Evolutionary conservation across 2,113 vertebrate species (phyloP).

Genomic region (Megalops atlanticus): DNA sequence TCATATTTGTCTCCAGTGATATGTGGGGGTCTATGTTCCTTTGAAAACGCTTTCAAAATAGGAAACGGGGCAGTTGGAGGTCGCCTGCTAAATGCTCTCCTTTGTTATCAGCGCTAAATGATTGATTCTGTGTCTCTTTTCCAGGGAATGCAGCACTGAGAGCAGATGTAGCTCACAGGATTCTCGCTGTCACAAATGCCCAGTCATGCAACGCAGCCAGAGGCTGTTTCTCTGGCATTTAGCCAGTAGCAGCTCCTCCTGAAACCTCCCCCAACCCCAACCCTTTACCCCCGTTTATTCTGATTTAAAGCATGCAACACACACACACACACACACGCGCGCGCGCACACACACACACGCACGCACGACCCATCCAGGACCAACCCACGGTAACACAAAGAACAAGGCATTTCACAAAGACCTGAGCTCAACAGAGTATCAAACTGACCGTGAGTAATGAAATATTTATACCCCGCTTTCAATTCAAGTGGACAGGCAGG

Average conservation of each 20-base stretch:
- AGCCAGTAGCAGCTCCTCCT: slow-evolving; percentile 61
- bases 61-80: slow-evolving; percentile 31
- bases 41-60: not conserved
- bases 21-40: not conserved
- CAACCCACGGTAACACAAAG: too few relatives aligned
- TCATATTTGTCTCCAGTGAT: not conserved
- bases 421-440: too few relatives aligned
- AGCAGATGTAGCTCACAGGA: slow-evolving; percentile 66
- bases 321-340: too few relatives aligned
- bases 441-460: too few relatives aligned
- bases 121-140: slow-evolving; percentile 61
- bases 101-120: slow-evolving; percentile 53
- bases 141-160: slow-evolving; percentile 51
- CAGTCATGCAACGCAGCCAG: slow-evolving; percentile 74
- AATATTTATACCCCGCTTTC: too few relatives aligned
- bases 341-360: too few relatives aligned
- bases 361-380: too few relatives aligned
- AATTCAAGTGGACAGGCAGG: too few relatives aligned
- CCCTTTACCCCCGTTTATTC: slow-evolving; percentile 1
- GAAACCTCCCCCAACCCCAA: slow-evolving; percentile 49
- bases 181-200: slow-evolving; percentile 72
- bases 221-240: slow-evolving; percentile 54
- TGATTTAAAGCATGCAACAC: slow-evolving; percentile 4
- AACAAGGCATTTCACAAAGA: too few relatives aligned
- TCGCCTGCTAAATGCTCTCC: slow-evolving; percentile 44